These are phyloP conservation scores for Drosophila tropicalis DNA, from an alignment of 1,140 invertebrate species.

Conservation along the genomic window DNA sequence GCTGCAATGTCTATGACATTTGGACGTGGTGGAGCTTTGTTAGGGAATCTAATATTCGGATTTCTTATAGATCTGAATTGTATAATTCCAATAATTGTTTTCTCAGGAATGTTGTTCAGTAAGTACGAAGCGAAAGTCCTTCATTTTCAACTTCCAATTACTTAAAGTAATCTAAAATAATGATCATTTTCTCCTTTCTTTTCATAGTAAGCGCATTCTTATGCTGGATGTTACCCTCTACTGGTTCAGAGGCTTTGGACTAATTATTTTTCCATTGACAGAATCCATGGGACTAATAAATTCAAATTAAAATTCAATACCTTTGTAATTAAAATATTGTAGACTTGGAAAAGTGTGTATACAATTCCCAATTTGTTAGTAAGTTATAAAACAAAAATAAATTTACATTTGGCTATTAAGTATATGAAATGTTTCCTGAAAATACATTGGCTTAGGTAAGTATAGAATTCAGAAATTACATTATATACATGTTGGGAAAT, in stretches of 20 bases:
- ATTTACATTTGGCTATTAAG: conserved; percentile 8
- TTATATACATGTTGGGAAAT: too few relatives aligned
- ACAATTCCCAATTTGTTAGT: conserved; percentile 8
- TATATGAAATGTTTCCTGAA: background rate
- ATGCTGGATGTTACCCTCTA: conserved; percentile 12
- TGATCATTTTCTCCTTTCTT: too few relatives aligned
- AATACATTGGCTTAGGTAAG: too few relatives aligned
- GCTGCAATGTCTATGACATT: conserved; percentile 89
- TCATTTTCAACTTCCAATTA: too few relatives aligned
- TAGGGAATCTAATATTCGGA: conserved; percentile 88
- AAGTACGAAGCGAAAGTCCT: conserved; percentile 82
- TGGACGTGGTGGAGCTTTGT: conserved; percentile 88
- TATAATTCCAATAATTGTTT: conserved; percentile 87
- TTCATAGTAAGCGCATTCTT: conserved; percentile 9
- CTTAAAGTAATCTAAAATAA: background rate
- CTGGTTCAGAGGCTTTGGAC: conserved; percentile 15
- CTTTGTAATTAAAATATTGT: conserved; percentile 3
- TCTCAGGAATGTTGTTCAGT: conserved; percentile 88
- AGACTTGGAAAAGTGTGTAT: conserved; percentile 8
- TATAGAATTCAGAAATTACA: too few relatives aligned
- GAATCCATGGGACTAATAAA: background rate
- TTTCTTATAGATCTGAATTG: conserved; percentile 90
- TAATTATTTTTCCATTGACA: background rate
- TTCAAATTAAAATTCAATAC: background rate
- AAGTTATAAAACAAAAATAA: background rate